Base-by-base conservation (phyloP, 2,888 invertebrate genomes). In the Sinotaia quadrata region DNA sequence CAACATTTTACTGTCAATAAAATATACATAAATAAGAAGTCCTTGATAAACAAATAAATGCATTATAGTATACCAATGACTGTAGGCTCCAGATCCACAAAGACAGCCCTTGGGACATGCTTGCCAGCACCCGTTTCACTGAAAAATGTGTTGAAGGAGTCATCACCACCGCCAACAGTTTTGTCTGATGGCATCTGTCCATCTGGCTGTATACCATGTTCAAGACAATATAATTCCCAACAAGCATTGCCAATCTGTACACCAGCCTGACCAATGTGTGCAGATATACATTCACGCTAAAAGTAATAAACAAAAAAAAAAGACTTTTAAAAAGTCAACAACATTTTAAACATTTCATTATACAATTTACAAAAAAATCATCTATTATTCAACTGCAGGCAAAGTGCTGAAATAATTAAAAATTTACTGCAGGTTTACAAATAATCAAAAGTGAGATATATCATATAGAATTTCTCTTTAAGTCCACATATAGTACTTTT, bases 51-150 rank as follows among this genome's bases (percentile, higher is more conserved):
- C n/a, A n/a, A n/a, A n/a, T n/a, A n/a, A n/a, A n/a, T n/a, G n/a
- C n/a, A n/a, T n/a, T n/a, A n/a, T n/a, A n/a, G n/a, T n/a, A n/a
- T 44, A 91, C 93, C 94, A 77, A 97, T 95, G 84, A 97, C 97
- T 77, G 97, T 97, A 74, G 97, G 97, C 89, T 97, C 97, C 88
- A 97, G 91, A 89, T 97, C 97, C 12, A 97, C 95, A 85, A 97
- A 97, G 69, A 97, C 95, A 95, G 85, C 84, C 81, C 97, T 91
- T 56, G 97, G 97, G 15, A 97, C 97, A 87, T 97, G 96, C 87
- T 97, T 97, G 85, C 97, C 97, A 47, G 95, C 94, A 58, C 95
- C 95, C 71, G 96, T 97, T 89, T 97, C 96, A 56, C 67, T 47
- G 57, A 72, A 72, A 58, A 68, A 72, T 1, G 72, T 68, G 49